Evolutionary conservation across 2,797 vertebrate genomes (phyloP), one percentile per base, ranked within the genome.

Genomic region (Emys orbicularis): DNA sequence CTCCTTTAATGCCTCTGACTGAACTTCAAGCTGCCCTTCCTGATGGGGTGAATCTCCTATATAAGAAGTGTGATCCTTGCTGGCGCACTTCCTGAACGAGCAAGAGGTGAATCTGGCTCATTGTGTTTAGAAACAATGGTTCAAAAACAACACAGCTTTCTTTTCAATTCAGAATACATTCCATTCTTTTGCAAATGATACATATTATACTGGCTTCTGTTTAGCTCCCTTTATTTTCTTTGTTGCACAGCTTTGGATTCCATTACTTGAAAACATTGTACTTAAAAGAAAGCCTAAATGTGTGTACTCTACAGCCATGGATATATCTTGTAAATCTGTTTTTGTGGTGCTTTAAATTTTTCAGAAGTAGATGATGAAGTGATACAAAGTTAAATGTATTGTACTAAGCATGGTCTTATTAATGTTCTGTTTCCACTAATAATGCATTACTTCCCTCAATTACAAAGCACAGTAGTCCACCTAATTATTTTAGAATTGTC

Each of bases 261-360:
- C 89, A 87, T 97, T 97, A 97, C 95, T 97, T 97, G 97, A 96
- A 97, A 95, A 83, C 16, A 2, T 9, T 82, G 77, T 93, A 59
- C 68, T 0, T 23, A 27, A 89, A 91, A 72, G 91, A 92, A 87
- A 92, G 82, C 82, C 95, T 85, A 54, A 84, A 65, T 44, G 34
- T 0, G 8, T 81, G 77, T 90, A 83, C 8, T 81, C 27, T 34
- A 82, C 57, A 87, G 49, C 13, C 90, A 47, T 23, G 74, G 87
- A 90, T 74, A 49, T 83, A 79, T 91, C 77, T 59, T 50, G 57
- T 87, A 83, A 81, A 87, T 84, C 37, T 83, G 44, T 61, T 91
- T 25, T 72, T 94, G 74, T 94, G 97, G 96, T 97, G 96, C 96
- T 96, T 50, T 93, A 91, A 68, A 79, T 94, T 94, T 85, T 94